Evolutionary conservation across 2,113 vertebrate species (phyloP).

Genomic region (Cebidichthys violaceus): DNA sequence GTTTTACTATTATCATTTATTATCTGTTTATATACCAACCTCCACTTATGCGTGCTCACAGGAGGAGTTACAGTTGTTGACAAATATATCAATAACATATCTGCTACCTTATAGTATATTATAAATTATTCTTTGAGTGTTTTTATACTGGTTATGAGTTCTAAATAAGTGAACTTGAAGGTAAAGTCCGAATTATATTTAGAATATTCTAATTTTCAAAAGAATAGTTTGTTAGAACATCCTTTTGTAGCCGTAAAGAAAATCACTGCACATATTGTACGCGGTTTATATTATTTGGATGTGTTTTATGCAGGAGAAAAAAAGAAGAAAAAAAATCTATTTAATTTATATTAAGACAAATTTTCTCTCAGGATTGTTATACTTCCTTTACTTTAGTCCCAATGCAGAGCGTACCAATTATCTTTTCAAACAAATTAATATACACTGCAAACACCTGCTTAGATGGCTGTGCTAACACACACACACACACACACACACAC

Average conservation of each 20-base stretch:
- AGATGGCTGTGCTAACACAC: neutral
- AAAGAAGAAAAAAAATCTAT: neutral
- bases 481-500: slow-evolving; percentile 2
- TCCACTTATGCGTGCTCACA: neutral
- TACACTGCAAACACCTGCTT: neutral
- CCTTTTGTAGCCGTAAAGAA: neutral
- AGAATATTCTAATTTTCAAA: neutral
- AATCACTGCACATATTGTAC: neutral
- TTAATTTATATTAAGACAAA: neutral
- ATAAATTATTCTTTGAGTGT: neutral
- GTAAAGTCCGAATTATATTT: neutral
- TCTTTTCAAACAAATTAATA: neutral
- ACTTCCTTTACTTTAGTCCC: neutral
- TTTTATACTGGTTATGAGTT: neutral
- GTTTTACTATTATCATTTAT: neutral
- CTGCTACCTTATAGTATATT: neutral
- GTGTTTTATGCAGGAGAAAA: neutral
- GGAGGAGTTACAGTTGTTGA: neutral
- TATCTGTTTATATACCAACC: neutral
- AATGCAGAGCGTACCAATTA: neutral
- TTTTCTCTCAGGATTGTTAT: neutral
- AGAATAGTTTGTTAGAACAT: neutral
- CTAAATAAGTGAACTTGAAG: neutral
- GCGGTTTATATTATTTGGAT: neutral
- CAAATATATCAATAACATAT: neutral